These are phyloP conservation scores for Gadopsis bispinosus DNA, from an alignment of 2,797 vertebrate species.

Conservation along the genomic window DNA sequence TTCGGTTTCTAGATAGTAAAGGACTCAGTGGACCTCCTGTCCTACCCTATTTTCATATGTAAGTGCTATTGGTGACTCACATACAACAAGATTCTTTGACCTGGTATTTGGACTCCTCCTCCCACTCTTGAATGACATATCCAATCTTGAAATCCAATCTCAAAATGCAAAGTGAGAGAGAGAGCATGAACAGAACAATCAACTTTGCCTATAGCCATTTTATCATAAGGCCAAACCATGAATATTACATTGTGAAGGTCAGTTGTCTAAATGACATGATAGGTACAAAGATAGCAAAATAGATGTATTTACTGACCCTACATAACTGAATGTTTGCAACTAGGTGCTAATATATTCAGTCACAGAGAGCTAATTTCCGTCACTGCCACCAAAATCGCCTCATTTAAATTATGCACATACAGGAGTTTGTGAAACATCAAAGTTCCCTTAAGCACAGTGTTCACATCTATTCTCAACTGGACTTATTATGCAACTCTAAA, in stretches of 20 bases:
- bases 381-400: neutral
- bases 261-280: slow-evolving; percentile 18
- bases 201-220: neutral
- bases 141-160: slow-evolving; percentile 2
- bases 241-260: slow-evolving; percentile 23
- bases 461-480: slow-evolving; percentile 24
- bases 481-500: neutral
- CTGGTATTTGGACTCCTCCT: neutral
- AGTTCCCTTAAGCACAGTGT: neutral
- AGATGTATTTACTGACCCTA: slow-evolving; percentile 23
- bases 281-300: slow-evolving; percentile 23
- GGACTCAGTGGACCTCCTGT: neutral
- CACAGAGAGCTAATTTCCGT: slow-evolving; percentile 24
- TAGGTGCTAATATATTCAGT: slow-evolving; percentile 41
- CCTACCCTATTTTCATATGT: neutral
- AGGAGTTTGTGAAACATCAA: slow-evolving; percentile 19
- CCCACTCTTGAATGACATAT: slow-evolving; percentile 16
- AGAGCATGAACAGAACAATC: slow-evolving; percentile 2
- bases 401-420: slow-evolving; percentile 27
- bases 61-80: neutral
- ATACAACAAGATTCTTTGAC: neutral
- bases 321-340: slow-evolving; percentile 23
- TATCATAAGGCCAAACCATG: slow-evolving; percentile 7
- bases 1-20: neutral
- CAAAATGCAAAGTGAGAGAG: neutral